These are phyloP conservation scores for Ptychoptera contaminata DNA, from an alignment of 2,888 invertebrate species.

Conservation along the genomic window DNA sequence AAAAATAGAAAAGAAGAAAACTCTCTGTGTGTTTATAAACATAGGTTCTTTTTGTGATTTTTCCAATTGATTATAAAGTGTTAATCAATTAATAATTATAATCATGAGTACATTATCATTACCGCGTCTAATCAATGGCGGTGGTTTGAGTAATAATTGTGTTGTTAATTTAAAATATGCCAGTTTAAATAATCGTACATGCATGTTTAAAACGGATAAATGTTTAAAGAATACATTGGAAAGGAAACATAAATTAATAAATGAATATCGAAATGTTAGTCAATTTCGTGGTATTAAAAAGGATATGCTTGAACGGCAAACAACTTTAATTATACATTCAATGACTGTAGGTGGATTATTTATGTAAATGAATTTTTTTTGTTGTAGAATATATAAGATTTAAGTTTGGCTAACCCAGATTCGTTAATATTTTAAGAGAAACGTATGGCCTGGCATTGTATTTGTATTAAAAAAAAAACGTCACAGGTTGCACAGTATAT, in stretches of 20 bases:
- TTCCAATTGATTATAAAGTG: too few species aligned
- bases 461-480: too few species aligned
- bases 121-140: constrained; percentile 11
- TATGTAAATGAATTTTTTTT: neutral
- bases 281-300: constrained; percentile 65
- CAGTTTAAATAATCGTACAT: constrained; percentile 17
- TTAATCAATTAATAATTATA: constrained; percentile 1
- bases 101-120: constrained; percentile 14
- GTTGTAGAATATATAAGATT: neutral
- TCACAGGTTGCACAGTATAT: too few species aligned
- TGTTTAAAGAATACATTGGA: constrained; percentile 14
- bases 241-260: neutral
- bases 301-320: constrained; percentile 54
- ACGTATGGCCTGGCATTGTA: neutral
- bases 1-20: too few species aligned
- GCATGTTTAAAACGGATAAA: constrained; percentile 1
- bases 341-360: constrained; percentile 57
- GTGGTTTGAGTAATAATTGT: constrained; percentile 8
- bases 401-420: neutral
- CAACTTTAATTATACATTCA: constrained; percentile 54
- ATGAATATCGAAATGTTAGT: constrained; percentile 33
- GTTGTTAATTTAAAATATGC: constrained; percentile 17
- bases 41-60: neutral
- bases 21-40: neutral
- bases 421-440: neutral